Base-by-base conservation (phyloP, 2,797 vertebrate species). In the Fistularia commersonii region DNA sequence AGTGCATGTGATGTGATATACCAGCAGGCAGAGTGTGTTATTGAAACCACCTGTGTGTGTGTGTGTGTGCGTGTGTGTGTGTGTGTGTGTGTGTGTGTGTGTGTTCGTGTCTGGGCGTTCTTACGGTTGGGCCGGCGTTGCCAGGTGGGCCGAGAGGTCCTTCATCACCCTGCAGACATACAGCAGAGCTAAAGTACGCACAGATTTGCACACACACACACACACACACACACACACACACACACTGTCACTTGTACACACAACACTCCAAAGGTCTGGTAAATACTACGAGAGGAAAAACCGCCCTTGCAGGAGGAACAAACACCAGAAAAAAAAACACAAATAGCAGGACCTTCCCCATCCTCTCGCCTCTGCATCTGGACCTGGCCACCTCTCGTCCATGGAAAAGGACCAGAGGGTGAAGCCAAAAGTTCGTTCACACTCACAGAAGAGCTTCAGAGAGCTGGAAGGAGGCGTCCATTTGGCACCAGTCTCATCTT, bases 131-230 rank as follows among this genome's bases (percentile, higher is more conserved):
- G 54, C 97, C 96, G 0, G 85, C 45, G 48, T 75, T 86, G 75
- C 97, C 96, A 68, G 81, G 72, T 56, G 92, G 90, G 77, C 97
- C 97, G 33, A 82, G 36, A 53, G 91, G 92, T 85, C 97, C 97
- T 87, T 95, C 91, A 70, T 97, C 95, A 59, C 97, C 97, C 97
- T 99, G 81, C 61, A 84, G 55, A 84, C 68, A 83, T 53, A 87
- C 38, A 32, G 72, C 6, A 52, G 6, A 61, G 40, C 11, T 60
- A 11, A 54, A 23, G n/a, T n/a, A n/a, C n/a, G n/a, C n/a, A n/a
- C n/a, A n/a, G n/a, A 41, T n/a, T 61, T 12, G 50, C 31, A 60
- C 15, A 45, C 33, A 53, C 6, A 35, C 32, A 6, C 7, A 32
- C 7, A 32, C 34, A 40, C 10, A 14, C 13, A 35, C 32, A 2